Conservation (phyloP, 2,888 invertebrate genomes). For the Pycnomerus fuliginosus region DNA sequence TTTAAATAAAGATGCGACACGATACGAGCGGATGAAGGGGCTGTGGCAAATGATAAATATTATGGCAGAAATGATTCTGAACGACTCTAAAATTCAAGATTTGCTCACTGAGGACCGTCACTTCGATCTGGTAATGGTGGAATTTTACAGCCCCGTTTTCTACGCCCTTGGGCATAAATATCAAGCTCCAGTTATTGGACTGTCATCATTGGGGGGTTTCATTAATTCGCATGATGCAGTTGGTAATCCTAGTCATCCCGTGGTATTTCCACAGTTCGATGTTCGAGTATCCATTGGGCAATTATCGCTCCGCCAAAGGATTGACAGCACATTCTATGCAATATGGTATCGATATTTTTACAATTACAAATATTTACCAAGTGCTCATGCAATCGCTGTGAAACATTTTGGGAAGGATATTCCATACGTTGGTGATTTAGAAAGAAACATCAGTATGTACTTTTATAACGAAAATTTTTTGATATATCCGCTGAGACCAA, state of each 20-base stretch:
- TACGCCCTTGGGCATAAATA: slow-evolving; percentile 16
- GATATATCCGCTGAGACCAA: slow-evolving; percentile 3
- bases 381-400: slow-evolving; percentile 1
- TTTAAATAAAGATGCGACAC: slow-evolving; percentile 2
- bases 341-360: slow-evolving; percentile 5
- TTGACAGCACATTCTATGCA: slow-evolving; percentile 2
- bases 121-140: slow-evolving; percentile 25
- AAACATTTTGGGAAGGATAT: slow-evolving; percentile 4
- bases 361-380: slow-evolving; percentile 3
- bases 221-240: slow-evolving; percentile 29
- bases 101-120: background rate
- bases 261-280: slow-evolving; percentile 32
- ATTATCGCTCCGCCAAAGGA: slow-evolving; percentile 13
- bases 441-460: slow-evolving; percentile 8
- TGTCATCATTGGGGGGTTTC: slow-evolving; percentile 30
- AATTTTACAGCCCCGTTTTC: slow-evolving; percentile 15
- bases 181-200: slow-evolving; percentile 22
- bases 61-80: slow-evolving; percentile 1
- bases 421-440: slow-evolving; percentile 6
- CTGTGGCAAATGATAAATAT: background rate
- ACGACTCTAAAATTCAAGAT: slow-evolving; percentile 2
- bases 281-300: slow-evolving; percentile 11
- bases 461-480: slow-evolving; percentile 6
- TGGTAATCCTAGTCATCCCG: slow-evolving; percentile 38
- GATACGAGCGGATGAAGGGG: background rate